Evolutionary conservation across 2,797 vertebrate species (phyloP).

Genomic region (Ctenochaetus hawaiiensis): DNA sequence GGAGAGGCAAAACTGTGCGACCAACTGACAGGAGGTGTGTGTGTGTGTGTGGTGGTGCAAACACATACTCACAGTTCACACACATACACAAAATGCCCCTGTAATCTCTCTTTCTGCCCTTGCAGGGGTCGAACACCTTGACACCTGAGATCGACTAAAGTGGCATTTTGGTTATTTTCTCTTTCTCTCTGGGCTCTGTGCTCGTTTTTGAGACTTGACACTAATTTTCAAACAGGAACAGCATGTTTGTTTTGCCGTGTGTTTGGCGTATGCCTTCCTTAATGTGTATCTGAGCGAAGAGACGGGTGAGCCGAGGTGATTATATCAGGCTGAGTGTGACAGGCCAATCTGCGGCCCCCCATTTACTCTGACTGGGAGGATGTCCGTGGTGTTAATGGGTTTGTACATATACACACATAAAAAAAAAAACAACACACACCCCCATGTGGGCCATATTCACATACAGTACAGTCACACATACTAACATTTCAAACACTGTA

Average conservation of each 20-base stretch:
- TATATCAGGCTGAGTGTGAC: slow-evolving; percentile 76
- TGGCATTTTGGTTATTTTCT: slow-evolving; percentile 57
- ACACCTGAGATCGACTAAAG: slow-evolving; percentile 55
- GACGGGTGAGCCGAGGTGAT: slow-evolving; percentile 50
- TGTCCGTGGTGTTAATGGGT: slow-evolving; percentile 66
- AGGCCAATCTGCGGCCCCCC: slow-evolving; percentile 72
- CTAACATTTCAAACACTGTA: not conserved
- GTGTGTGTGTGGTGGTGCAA: no score
- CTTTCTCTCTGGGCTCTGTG: slow-evolving; percentile 13
- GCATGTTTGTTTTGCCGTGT: slow-evolving; percentile 15
- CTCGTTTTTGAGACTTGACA: slow-evolving; percentile 60
- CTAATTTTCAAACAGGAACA: slow-evolving; percentile 37
- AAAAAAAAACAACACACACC: not conserved
- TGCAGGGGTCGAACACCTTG: slow-evolving; percentile 40
- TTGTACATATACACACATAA: slow-evolving; percentile 16
- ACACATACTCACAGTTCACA: not conserved
- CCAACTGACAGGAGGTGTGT: slow-evolving; percentile 3
- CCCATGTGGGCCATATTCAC: not conserved
- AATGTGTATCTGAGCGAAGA: slow-evolving; percentile 45
- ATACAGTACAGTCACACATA: not conserved
- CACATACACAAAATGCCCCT: slow-evolving; percentile 20
- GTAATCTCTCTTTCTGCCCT: slow-evolving; percentile 53
- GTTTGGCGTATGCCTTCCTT: not conserved
- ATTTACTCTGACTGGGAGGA: slow-evolving; percentile 72
- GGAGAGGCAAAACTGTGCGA: slow-evolving; percentile 34